A percentile compares a stretch with the other conserved stretches of the same genome.
Evolutionary conservation across 2,888 invertebrate species (phyloP).

Genomic region (Pheosia tremula): DNA sequence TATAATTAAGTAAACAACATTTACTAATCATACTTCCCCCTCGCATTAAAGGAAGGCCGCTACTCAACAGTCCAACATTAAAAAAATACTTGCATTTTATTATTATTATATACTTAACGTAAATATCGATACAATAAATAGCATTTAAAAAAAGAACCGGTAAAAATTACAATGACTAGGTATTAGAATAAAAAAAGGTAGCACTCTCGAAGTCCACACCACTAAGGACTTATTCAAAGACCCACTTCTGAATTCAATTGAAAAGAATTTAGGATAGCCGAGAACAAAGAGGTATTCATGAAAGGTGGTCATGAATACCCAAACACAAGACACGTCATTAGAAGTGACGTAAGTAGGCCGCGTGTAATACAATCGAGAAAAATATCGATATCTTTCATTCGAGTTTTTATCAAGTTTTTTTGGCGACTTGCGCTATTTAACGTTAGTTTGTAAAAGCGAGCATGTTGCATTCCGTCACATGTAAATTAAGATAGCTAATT

Average conservation of each 20-base stretch:
- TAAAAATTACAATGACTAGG: background rate
- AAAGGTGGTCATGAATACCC: conserved; percentile 38
- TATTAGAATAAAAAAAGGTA: background rate
- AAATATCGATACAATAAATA: no score
- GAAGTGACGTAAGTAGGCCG: conserved; percentile 32
- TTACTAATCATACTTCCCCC: no score
- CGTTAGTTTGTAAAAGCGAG: background rate
- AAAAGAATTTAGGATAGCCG: conserved; percentile 28
- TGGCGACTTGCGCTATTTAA: background rate
- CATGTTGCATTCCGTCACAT: background rate
- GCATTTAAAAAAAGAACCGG: no score
- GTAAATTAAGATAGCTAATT: no score
- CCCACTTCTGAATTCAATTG: conserved; percentile 31
- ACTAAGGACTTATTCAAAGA: conserved; percentile 18
- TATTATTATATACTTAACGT: no score
- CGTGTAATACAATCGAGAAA: conserved; percentile 18
- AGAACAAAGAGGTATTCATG: conserved; percentile 16
- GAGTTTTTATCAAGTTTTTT: background rate
- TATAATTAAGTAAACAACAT: no score
- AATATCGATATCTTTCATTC: conserved; percentile 5
- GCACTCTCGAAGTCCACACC: conserved; percentile 32
- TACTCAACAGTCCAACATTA: no score
- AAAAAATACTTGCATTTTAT: no score
- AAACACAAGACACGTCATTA: conserved; percentile 29
- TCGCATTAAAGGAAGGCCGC: no score